Evolutionary conservation across 2,888 invertebrate species (phyloP), one percentile per base, ranked within the genome.

Genomic region (Hymenopus coronatus): DNA sequence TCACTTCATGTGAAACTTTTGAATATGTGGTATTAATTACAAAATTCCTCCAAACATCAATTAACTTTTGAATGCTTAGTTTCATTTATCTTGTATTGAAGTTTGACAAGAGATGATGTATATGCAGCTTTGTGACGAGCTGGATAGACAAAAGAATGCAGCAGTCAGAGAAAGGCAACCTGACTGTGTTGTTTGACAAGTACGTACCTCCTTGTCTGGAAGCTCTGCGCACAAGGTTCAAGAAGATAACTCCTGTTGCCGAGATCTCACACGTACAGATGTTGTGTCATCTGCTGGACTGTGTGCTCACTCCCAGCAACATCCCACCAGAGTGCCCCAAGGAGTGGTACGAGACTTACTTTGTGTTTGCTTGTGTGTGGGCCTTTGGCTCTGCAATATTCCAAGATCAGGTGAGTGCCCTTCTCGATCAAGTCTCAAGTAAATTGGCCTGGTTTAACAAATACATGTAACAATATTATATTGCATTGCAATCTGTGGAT

Each of bases 261-360:
- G 98, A 98, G 92, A 96, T 98, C 91, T 97, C 97, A 88, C 98
- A 98, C 92, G 95, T 99, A 87, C 96, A 97, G 93, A 97, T 98
- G 95, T 95, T 98, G 12, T 98, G 98, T 92, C 96, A 96, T 92
- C 94, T 99, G 81, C 94, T 99, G 6, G 98, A 98, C 92, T 97
- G 97, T 91, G 96, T 98, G 91, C 93, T 99, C 46, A 97, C 96
- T 0, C 96, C 96, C 14, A 95, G 96, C 89, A 96, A 97, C 92
- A 95, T 98, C 1, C 98, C 98, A 0, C 94, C 95, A 0, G 98
- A 99, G 91, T 98, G 98, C 92, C 97, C 98, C 0, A 98, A 98
- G 92, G 99, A 99, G 92, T 97, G 98, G 96, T 97, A 97, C 92
- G 99, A 99, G 94, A 96, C 96, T 14, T 99, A 98, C 93, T 99